A percentile compares a stretch with the other conserved stretches of the same genome.
These are phyloP conservation scores for Drosophila tripunctata DNA, from an alignment of 2,888 invertebrate genomes.

Conservation along the genomic window DNA sequence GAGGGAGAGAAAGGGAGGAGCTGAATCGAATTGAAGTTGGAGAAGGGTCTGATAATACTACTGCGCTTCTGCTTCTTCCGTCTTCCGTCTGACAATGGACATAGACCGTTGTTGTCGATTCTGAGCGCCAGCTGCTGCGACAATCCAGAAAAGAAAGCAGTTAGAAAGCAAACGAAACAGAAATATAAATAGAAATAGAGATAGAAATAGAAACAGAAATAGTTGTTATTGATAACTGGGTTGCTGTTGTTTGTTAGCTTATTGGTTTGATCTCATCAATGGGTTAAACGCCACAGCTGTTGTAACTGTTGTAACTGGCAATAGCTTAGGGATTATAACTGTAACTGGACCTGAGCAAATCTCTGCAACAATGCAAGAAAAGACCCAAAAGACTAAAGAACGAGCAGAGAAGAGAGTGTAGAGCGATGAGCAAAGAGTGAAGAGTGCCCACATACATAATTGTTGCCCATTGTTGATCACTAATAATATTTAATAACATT, in stretches of 20 bases:
- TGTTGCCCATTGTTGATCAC: constrained; percentile 59
- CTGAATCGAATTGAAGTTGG: background rate
- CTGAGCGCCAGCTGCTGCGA: constrained; percentile 51
- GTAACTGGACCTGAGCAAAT: constrained; percentile 50
- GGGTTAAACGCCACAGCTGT: constrained; percentile 68
- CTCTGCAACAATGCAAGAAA: constrained; percentile 22
- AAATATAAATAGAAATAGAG: constrained; percentile 25
- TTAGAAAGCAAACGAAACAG: constrained; percentile 58
- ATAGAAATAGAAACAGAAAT: constrained; percentile 47
- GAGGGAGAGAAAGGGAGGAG: constrained; percentile 2
- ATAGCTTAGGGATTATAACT: constrained; percentile 75
- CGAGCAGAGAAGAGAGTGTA: background rate
- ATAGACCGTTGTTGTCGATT: constrained; percentile 37
- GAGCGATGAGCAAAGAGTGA: background rate
- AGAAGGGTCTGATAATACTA: constrained; percentile 21
- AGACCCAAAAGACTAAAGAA: background rate
- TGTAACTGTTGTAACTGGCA: constrained; percentile 65
- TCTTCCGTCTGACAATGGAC: constrained; percentile 55
- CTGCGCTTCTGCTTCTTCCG: no score
- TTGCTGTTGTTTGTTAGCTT: constrained; percentile 36
- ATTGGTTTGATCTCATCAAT: constrained; percentile 57
- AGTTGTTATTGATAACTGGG: constrained; percentile 65
- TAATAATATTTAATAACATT: constrained; percentile 77
- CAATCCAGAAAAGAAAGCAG: constrained; percentile 59
- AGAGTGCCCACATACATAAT: constrained; percentile 66